Conservation (phyloP, 2,797 vertebrate genomes). For the Melanotaenia parkinsoni region DNA sequence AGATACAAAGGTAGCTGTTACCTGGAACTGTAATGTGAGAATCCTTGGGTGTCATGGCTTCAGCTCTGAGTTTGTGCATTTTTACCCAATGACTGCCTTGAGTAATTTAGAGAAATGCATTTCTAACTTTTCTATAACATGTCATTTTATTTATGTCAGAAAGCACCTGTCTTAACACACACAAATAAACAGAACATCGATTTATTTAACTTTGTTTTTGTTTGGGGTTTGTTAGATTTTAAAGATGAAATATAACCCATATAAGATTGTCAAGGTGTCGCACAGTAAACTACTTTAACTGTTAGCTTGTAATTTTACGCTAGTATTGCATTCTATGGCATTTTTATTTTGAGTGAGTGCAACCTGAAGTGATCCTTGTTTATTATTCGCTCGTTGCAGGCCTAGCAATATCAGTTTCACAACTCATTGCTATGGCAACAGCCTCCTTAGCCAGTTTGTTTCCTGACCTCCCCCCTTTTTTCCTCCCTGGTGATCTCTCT, state of each 20-base stretch:
- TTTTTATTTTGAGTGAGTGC: constrained; percentile 3
- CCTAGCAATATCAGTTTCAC: constrained; percentile 37
- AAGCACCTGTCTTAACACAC: too few relatives aligned
- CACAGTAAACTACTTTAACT: background rate
- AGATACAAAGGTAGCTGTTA: background rate
- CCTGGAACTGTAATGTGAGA: constrained; percentile 16
- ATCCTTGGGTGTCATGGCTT: background rate
- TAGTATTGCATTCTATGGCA: background rate
- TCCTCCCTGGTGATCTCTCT: background rate
- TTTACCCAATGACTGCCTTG: background rate
- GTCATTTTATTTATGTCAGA: too few relatives aligned
- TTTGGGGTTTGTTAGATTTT: background rate
- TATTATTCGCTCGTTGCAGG: constrained; percentile 3
- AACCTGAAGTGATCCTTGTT: constrained; percentile 1
- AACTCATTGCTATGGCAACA: constrained; percentile 55
- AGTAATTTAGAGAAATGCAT: background rate
- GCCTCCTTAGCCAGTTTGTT: constrained; percentile 33
- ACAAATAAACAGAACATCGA: background rate
- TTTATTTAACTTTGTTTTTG: background rate
- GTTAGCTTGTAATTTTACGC: background rate
- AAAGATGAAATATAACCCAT: background rate
- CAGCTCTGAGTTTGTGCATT: background rate
- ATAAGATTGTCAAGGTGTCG: background rate
- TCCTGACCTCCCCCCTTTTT: background rate
- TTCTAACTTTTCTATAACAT: background rate